Conservation (phyloP, 2,113 vertebrate species). For the Podocnemis expansa region DNA sequence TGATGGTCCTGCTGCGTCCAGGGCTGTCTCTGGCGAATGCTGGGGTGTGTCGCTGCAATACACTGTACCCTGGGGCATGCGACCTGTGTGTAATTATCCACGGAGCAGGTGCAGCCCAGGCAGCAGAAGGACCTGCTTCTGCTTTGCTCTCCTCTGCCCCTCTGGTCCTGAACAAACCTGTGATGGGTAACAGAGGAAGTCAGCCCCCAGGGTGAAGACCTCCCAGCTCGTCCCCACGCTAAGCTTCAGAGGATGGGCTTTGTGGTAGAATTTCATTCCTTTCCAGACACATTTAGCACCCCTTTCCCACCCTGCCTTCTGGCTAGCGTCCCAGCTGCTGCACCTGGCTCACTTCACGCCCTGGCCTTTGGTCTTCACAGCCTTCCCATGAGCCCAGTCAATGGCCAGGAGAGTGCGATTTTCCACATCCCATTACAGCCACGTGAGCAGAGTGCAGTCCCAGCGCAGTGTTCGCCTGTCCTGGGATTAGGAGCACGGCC, state of each 20-base stretch:
- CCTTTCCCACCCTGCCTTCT: not conserved
- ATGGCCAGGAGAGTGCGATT: not conserved
- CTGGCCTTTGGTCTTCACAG: not conserved
- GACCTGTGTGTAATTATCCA: not conserved
- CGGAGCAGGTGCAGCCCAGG: not conserved
- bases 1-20: accelerated
- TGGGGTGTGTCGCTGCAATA: not conserved
- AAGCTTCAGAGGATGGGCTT: not conserved
- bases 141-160: not conserved
- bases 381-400: not conserved
- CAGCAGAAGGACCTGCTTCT: not conserved
- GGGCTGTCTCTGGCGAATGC: not conserved
- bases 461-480: not conserved
- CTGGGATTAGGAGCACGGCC: not conserved
- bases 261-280: not conserved
- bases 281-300: not conserved
- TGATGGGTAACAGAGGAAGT: not conserved
- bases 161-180: not conserved
- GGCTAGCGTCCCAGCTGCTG: not conserved
- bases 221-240: not conserved
- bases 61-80: not conserved
- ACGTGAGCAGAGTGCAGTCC: not conserved
- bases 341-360: not conserved
- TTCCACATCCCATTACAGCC: not conserved
- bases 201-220: not conserved